These are phyloP conservation scores for Dryocosmus kuriphilus DNA, from an alignment of 2,888 invertebrate genomes.

Conservation along the genomic window DNA sequence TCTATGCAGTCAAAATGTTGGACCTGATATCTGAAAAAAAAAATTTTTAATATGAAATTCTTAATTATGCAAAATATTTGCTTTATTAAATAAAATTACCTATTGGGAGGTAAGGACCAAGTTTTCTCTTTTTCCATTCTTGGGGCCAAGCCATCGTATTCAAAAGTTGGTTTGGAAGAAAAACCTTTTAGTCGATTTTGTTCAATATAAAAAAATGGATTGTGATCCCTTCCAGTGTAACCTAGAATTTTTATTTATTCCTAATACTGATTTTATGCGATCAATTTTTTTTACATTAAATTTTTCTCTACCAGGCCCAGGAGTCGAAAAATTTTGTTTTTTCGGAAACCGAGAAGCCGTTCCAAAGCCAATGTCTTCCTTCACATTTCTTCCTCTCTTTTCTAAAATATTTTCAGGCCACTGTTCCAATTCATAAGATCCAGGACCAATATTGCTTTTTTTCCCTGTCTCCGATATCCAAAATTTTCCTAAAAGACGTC, in stretches of 20 bases:
- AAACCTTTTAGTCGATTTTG: slow-evolving; percentile 47
- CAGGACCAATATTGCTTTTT: slow-evolving; percentile 55
- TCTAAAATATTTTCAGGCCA: slow-evolving; percentile 57
- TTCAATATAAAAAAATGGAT: slow-evolving; percentile 59
- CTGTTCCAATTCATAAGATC: slow-evolving; percentile 54
- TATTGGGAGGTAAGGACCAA: slow-evolving; percentile 55
- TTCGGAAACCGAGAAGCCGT: slow-evolving; percentile 46
- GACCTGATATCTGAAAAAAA: slow-evolving; percentile 53
- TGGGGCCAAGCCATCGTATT: slow-evolving; percentile 56
- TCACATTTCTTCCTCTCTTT: slow-evolving; percentile 34
- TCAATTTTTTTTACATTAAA: neutral
- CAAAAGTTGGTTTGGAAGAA: slow-evolving; percentile 55
- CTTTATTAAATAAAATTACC: slow-evolving; percentile 43
- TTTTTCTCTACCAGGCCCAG: slow-evolving; percentile 47
- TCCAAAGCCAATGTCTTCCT: slow-evolving; percentile 53
- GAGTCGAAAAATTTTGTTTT: slow-evolving; percentile 43
- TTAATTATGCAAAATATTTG: neutral
- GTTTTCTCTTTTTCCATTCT: slow-evolving; percentile 49
- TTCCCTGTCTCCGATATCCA: neutral
- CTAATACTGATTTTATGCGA: too few relatives aligned
- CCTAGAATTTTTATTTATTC: slow-evolving; percentile 49
- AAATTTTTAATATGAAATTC: neutral
- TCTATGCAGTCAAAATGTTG: slow-evolving; percentile 54
- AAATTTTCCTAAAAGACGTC: slow-evolving; percentile 26
- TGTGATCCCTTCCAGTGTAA: slow-evolving; percentile 51